Base-by-base conservation (phyloP, 2,888 invertebrate genomes). In the Desoria tigrina region DNA sequence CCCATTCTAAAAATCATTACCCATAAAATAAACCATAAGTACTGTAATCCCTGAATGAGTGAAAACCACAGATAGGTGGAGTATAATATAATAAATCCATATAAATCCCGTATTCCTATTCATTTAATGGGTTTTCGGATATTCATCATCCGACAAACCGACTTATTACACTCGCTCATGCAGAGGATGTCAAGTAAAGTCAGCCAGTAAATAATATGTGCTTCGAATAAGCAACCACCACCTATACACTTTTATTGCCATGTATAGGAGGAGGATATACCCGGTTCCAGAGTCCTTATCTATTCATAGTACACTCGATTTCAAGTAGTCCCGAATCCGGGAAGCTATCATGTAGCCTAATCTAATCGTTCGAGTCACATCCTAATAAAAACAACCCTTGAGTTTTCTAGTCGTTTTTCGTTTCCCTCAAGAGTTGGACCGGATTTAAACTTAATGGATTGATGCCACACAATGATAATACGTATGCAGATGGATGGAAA, bases 1-100 rank as follows among this genome's bases (percentile, higher is more conserved):
- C 53, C 72, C 72, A 68, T 72, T 72, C 72, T 72, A 66, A 62
- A n/a, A 72, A 72, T 26, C 32, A 63, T 27, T 45, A 45, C 45
- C 45, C 45, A 45, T 16, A 45, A 45, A 45, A 45, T 45, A 63
- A 56, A 23, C 65, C 61, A 49, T 23, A 45, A 21, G 54, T 51
- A 57, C 23, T 51, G n/a, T 45, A 45, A 18, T 45, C n/a, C 45
- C 6, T 45, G 4, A 11, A 45, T 45, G n/a, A 21, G 16, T 18
- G 16, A 45, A 16, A 45, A 45, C 45, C 45, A 16, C 45, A 18
- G 16, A 18, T 45, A 45, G 9, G 16, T 39, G 9, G 16, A 16
- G 39, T 39, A 39, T 39, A 39, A 39, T 11, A 39, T 39, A 45
- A 18, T 16, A 21, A 21, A 45, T 32, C 32, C 32, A 32, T 4